A percentile compares a stretch with the other conserved stretches of the same genome.
Evolutionary conservation across 2,888 invertebrate genomes (phyloP).

Genomic region (Philonicus albiceps): DNA sequence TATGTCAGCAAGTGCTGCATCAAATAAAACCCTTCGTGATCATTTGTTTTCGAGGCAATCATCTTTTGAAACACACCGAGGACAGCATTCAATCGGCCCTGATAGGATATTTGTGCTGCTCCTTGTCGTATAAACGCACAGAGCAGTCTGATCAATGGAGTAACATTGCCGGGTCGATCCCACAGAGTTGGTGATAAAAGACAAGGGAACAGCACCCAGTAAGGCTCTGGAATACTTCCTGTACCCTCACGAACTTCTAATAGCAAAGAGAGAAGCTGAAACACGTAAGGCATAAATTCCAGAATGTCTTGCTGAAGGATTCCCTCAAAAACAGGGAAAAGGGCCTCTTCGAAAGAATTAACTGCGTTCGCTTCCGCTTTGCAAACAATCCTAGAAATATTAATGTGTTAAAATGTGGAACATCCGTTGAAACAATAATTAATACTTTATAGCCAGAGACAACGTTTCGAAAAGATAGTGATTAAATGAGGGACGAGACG

Average conservation of each 20-base stretch:
- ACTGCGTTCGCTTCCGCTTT: slow-evolving; percentile 81
- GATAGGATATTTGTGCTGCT: slow-evolving; percentile 71
- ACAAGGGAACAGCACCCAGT: slow-evolving; percentile 89
- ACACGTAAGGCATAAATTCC: slow-evolving; percentile 98
- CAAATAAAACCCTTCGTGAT: slow-evolving; percentile 95
- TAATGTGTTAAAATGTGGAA: background rate
- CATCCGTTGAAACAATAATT: slow-evolving; percentile 47
- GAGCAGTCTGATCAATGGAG: slow-evolving; percentile 90
- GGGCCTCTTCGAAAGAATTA: slow-evolving; percentile 85
- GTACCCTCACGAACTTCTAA: slow-evolving; percentile 75
- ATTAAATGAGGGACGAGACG: slow-evolving; percentile 96
- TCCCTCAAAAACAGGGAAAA: slow-evolving; percentile 95
- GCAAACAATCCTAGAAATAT: slow-evolving; percentile 76
- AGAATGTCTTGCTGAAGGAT: slow-evolving; percentile 89
- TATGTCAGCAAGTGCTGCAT: slow-evolving; percentile 85
- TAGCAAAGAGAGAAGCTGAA: slow-evolving; percentile 93
- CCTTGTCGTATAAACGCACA: slow-evolving; percentile 84
- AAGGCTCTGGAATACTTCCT: slow-evolving; percentile 76
- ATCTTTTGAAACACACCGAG: slow-evolving; percentile 96
- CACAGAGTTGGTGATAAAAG: slow-evolving; percentile 89
- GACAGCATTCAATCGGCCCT: slow-evolving; percentile 80
- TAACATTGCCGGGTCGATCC: slow-evolving; percentile 93
- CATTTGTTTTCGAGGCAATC: slow-evolving; percentile 92
- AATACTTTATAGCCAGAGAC: slow-evolving; percentile 85
- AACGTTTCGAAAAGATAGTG: slow-evolving; percentile 97